phyloP scores from a whole-genome alignment of 1,140 invertebrate genomes.

The Drosophila oshimai region DNA sequence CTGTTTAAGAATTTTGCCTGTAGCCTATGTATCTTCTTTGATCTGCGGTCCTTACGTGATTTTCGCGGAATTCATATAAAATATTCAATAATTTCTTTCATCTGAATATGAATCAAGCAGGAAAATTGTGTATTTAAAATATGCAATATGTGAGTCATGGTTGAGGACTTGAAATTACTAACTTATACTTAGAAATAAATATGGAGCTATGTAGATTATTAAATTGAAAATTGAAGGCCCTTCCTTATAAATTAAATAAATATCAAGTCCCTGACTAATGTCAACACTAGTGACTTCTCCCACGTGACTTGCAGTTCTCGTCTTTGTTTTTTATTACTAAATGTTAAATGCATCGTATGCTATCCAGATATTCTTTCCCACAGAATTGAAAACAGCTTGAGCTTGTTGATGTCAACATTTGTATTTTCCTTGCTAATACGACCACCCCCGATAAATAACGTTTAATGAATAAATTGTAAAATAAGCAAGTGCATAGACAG shows the following conservation, averaged over 20 bases:
- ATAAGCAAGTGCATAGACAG: constrained; percentile 13
- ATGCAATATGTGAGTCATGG: background rate
- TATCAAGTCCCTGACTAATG: too few species aligned
- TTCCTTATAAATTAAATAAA: background rate
- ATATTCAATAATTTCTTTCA: constrained; percentile 21
- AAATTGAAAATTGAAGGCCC: too few species aligned
- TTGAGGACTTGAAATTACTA: background rate
- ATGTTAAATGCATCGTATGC: background rate
- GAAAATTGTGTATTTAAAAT: background rate
- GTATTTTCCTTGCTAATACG: background rate
- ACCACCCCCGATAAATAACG: constrained; percentile 10
- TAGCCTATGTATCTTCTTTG: background rate
- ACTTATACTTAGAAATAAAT: too few species aligned
- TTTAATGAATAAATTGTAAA: constrained; percentile 21
- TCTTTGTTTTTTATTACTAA: background rate
- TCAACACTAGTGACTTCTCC: background rate
- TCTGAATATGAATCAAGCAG: constrained; percentile 12
- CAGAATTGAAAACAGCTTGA: background rate
- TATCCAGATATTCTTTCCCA: background rate
- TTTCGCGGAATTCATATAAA: background rate
- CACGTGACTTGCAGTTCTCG: background rate
- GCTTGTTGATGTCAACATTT: background rate
- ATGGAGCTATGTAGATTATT: too few species aligned
- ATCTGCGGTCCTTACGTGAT: constrained; percentile 10
- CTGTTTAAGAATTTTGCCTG: background rate